Evolutionary conservation across 2,888 invertebrate species (phyloP), one percentile per base, ranked within the genome.

Genomic region (Hyposoter dolosus): DNA sequence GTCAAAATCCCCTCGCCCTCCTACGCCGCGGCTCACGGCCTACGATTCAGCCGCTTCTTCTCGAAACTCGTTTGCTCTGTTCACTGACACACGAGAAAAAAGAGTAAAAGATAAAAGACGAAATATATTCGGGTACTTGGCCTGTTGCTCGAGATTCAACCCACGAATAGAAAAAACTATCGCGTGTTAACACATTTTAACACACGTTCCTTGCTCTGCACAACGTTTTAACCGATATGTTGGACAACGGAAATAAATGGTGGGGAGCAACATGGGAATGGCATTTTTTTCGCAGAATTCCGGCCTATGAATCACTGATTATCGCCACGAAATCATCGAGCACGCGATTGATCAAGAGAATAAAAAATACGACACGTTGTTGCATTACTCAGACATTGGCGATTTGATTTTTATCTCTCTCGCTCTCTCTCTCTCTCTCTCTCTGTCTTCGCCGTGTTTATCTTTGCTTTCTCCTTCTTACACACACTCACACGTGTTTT

Each of bases 11-110:
- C 79, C 72, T 19, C 56, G 28, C 78, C 23, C 40, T 40, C 17
- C 45, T n/a, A 56, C 43, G n/a, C 23, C 47, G 19, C 23, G 32
- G 5, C 28, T 28, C 32, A 6, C 50, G 43, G 40, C 53, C 32
- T 6, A 23, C 43, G 40, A 43, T n/a, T 40, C 40, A 43, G 23
- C 60, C 15, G n/a, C 19, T 60, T 56, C 43, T 35, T 66, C 40
- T 5, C 40, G 23, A 60, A 71, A 77, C 45, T 47, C 65, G 47
- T 76, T 76, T 28, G 17, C 56, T 32, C 63, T 32, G 56, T 43
- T 69, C 75, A 60, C 78, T 56, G 47, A 77, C 43, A 69, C 78
- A 69, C 69, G 43, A 28, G 56, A 69, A 60, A 69, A 78, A 53
- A 32, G 4, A 56, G 9, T 5, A 72, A 50, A 47, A 66, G 0